These are phyloP conservation scores for Gavia stellata DNA, from an alignment of 2,113 vertebrate species.

Conservation along the genomic window DNA sequence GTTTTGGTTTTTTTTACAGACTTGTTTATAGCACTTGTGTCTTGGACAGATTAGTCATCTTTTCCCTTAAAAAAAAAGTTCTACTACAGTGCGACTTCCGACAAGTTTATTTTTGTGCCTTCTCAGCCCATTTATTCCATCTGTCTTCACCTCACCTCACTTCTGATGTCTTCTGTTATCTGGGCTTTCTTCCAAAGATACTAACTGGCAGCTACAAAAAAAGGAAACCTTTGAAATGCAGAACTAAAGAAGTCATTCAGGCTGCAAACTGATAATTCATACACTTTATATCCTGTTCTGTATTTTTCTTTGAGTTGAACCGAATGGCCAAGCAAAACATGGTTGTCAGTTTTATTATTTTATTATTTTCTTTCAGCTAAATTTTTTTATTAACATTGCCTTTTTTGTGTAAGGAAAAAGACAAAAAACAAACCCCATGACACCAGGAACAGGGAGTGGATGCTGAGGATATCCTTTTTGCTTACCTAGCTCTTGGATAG, in stretches of 20 bases:
- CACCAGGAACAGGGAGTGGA: background rate
- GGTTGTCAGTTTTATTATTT: background rate
- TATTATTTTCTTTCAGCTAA: background rate
- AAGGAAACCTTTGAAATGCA: constrained; percentile 51
- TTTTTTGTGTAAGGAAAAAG: background rate
- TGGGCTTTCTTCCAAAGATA: constrained; percentile 61
- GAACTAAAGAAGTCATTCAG: constrained; percentile 40
- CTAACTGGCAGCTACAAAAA: constrained; percentile 45
- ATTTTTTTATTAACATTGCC: background rate
- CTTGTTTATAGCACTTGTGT: background rate
- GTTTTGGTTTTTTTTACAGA: background rate
- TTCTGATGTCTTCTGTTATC: constrained; percentile 55
- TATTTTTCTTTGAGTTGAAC: constrained; percentile 12
- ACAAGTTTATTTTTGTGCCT: constrained; percentile 43
- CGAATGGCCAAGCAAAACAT: constrained; percentile 13
- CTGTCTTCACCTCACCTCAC: constrained; percentile 51
- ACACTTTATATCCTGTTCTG: constrained; percentile 31
- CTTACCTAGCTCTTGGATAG: background rate
- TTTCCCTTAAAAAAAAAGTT: constrained; percentile 9
- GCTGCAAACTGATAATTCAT: constrained; percentile 45
- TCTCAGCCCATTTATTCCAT: constrained; percentile 50
- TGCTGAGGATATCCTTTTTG: background rate
- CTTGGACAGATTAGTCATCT: constrained; percentile 26
- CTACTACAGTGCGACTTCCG: constrained; percentile 14
- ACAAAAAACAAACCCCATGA: background rate